These are phyloP conservation scores for Nerophis lumbriciformis DNA, from an alignment of 2,113 vertebrate genomes.

Conservation along the genomic window DNA sequence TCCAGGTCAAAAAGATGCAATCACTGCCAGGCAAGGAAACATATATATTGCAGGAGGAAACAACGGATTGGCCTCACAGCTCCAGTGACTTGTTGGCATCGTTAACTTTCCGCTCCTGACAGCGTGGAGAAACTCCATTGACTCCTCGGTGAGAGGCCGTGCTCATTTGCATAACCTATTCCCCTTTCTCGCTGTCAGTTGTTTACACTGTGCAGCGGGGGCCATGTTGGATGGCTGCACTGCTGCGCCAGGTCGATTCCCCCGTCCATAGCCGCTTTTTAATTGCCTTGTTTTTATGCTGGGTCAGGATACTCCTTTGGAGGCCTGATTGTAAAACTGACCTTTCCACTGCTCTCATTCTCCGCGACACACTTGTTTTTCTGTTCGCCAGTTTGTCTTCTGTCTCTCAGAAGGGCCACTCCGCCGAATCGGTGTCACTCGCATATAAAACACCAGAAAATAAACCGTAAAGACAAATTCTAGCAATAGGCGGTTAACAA, in stretches of 20 bases:
- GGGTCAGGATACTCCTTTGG: conserved; percentile 57
- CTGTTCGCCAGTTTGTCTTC: no score
- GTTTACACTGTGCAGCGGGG: conserved; percentile 50
- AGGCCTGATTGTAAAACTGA: conserved; percentile 53
- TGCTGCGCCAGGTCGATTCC: conserved; percentile 55
- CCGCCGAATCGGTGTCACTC: no score
- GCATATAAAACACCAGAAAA: no score
- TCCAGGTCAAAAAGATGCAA: conserved; percentile 23
- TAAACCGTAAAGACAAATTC: no score
- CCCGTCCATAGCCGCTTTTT: conserved; percentile 46
- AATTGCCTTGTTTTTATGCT: conserved; percentile 66
- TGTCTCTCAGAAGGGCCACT: no score
- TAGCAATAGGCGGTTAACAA: no score
- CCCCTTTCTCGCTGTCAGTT: conserved; percentile 46
- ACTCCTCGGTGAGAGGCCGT: conserved; percentile 54
- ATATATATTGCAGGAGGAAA: conserved; percentile 8
- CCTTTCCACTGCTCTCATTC: conserved; percentile 52
- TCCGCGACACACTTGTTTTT: neutral
- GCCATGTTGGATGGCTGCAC: conserved; percentile 55
- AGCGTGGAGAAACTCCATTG: conserved; percentile 56
- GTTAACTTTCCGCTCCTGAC: conserved; percentile 65
- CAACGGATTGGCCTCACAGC: conserved; percentile 26
- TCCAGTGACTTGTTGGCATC: conserved; percentile 53
- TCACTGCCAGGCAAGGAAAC: neutral
- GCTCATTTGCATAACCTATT: conserved; percentile 66